Base-by-base conservation (phyloP, 2,113 vertebrate species). In the Calypte anna region DNA sequence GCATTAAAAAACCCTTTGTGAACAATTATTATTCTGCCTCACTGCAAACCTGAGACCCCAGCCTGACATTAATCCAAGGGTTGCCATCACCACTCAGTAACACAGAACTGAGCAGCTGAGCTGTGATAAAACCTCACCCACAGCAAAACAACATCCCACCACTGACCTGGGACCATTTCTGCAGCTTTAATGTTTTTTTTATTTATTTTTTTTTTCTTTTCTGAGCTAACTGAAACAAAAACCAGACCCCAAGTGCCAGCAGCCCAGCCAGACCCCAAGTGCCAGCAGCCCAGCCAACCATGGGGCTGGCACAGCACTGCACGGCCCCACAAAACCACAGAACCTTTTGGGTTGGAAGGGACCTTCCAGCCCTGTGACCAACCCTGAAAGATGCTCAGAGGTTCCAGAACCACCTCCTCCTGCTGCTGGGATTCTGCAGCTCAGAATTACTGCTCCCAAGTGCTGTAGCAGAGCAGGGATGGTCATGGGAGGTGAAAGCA, bases 271-370 rank as follows among this genome's bases (percentile, higher is more conserved):
- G 44, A 17, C 43, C 48, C 7, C 15, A 9, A 3, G 40, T 4
- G 31, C 38, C 48, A 18, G 48, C 3, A 64, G 54, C 50, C 12
- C 79, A n/a, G 67, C 58, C 1, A n/a, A 5, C 25, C 4, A 0
- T 1, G n/a, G 46, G 19, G 46, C 40, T 40, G 40, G 40, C 10
- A 1, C 0, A 28, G 31, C 44, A 13, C 8, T 1, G 64, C 1
- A 4, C 1, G 21, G 10, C 12, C 11, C 10, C 40, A 40, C 11
- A 40, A 10, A 40, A 40, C 40, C 40, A 40, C 10, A 40, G 40
- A 12, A 40, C 12, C 40, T 40, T 10, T 40, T 40, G 11, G 40
- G 40, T 40, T 40, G 40, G 40, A 11, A 40, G 40, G 36, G 36
- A 38, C 36, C 40, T 40, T 40, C 40, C 40, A 40, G 40, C 40